Conservation (phyloP, 2,888 invertebrate genomes). For the Clusia tigrina region DNA sequence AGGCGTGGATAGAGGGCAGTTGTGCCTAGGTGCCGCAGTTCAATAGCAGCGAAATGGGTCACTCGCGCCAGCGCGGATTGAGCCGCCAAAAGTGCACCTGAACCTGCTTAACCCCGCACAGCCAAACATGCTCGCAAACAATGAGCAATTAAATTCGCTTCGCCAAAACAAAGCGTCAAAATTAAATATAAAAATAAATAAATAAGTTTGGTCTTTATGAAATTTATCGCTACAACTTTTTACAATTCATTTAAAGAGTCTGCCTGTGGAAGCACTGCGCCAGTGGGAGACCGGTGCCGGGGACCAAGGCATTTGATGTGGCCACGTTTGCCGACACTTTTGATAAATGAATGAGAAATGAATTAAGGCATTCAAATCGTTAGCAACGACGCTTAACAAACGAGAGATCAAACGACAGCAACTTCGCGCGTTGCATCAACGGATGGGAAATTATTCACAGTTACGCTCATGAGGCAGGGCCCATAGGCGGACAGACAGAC, state of each 20-base stretch:
- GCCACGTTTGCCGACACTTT: too few species aligned
- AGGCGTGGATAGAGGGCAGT: too few species aligned
- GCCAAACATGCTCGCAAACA: neutral
- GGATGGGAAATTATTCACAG: constrained; percentile 61
- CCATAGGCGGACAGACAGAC: neutral
- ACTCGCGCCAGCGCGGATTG: neutral
- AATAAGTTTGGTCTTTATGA: constrained; percentile 19
- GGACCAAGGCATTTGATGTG: too few species aligned
- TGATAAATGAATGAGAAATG: constrained; percentile 50
- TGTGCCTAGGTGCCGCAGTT: neutral
- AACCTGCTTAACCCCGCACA: constrained; percentile 24
- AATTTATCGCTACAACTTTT: constrained; percentile 7
- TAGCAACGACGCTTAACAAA: constrained; percentile 60
- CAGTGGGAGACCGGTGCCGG: too few species aligned
- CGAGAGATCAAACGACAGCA: constrained; percentile 47
- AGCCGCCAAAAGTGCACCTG: constrained; percentile 19
- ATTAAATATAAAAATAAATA: too few species aligned
- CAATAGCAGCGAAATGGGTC: neutral
- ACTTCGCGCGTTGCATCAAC: constrained; percentile 23
- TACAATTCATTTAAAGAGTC: neutral
- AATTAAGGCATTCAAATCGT: constrained; percentile 60
- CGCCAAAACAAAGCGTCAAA: constrained; percentile 25
- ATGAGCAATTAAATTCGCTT: constrained; percentile 35
- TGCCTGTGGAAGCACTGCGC: neutral
- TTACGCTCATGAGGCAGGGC: constrained; percentile 46